These are phyloP conservation scores for Semicossyphus pulcher DNA, from an alignment of 2,113 vertebrate genomes.

Conservation along the genomic window DNA sequence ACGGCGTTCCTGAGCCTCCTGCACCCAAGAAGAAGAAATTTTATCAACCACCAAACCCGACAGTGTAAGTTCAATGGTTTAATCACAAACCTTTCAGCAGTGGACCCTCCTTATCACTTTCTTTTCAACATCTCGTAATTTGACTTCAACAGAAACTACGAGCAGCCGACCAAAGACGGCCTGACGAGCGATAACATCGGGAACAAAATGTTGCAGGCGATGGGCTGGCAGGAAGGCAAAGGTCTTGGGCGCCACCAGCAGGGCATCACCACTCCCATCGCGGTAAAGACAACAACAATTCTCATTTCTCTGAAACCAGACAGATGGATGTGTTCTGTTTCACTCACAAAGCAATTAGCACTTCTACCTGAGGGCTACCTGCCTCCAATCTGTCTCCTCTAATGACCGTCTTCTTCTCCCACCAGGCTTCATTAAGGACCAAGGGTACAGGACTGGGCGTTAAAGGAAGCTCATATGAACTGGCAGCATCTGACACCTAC, in stretches of 20 bases:
- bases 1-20: slow-evolving; percentile 92
- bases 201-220: slow-evolving; percentile 96
- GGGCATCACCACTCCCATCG: slow-evolving; percentile 92
- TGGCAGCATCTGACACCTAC: slow-evolving; percentile 91
- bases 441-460: slow-evolving; percentile 92
- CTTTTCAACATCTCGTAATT: not conserved
- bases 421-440: slow-evolving; percentile 91
- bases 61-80: slow-evolving; percentile 35
- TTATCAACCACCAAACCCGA: slow-evolving; percentile 76
- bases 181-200: slow-evolving; percentile 94
- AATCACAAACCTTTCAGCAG: not conserved
- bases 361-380: slow-evolving; percentile 33
- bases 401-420: slow-evolving; percentile 46
- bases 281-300: slow-evolving; percentile 77
- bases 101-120: not conserved
- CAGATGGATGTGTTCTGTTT: slow-evolving; percentile 36
- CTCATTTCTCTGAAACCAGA: not conserved
- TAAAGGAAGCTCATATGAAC: slow-evolving; percentile 91
- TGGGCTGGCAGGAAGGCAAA: slow-evolving; percentile 95
- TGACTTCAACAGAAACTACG: slow-evolving; percentile 90
- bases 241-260: slow-evolving; percentile 93
- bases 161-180: slow-evolving; percentile 94
- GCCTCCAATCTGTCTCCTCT: slow-evolving; percentile 44
- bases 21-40: slow-evolving; percentile 93
- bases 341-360: slow-evolving; percentile 57